Conservation (phyloP, 2,113 vertebrate species). For the Sylvia atricapilla region DNA sequence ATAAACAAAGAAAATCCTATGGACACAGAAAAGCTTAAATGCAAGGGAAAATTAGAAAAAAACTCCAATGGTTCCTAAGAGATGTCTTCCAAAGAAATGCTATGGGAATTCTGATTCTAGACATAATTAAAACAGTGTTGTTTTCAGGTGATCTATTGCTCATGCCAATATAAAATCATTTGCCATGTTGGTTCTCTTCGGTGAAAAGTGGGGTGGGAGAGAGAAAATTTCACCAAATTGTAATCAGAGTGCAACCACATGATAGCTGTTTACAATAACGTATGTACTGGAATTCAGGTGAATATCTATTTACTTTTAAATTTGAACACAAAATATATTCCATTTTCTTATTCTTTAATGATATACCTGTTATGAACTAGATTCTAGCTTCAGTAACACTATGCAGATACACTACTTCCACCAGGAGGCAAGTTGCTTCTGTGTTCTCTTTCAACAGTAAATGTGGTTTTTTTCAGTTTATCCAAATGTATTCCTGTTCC, state of each 20-base stretch:
- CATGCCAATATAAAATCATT: background rate
- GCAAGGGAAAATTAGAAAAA: background rate
- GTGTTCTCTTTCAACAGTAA: background rate
- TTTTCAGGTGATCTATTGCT: background rate
- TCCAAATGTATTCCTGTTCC: background rate
- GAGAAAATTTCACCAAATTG: background rate
- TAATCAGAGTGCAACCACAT: background rate
- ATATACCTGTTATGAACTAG: background rate
- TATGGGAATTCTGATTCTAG: background rate
- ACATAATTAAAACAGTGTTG: background rate
- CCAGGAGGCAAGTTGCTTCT: background rate
- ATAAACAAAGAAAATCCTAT: background rate
- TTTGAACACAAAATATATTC: background rate
- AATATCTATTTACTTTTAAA: background rate
- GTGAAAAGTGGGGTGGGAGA: background rate
- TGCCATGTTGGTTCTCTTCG: background rate
- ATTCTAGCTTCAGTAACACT: background rate
- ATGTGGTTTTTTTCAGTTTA: background rate
- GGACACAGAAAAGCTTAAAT: background rate
- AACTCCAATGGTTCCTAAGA: rapidly evolving
- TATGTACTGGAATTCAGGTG: background rate
- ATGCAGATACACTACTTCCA: background rate
- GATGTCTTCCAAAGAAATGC: background rate
- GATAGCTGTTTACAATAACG: background rate
- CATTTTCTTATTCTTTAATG: background rate